These are phyloP conservation scores for Aspidiotus destructor DNA, from an alignment of 2,888 invertebrate genomes.

Conservation along the genomic window DNA sequence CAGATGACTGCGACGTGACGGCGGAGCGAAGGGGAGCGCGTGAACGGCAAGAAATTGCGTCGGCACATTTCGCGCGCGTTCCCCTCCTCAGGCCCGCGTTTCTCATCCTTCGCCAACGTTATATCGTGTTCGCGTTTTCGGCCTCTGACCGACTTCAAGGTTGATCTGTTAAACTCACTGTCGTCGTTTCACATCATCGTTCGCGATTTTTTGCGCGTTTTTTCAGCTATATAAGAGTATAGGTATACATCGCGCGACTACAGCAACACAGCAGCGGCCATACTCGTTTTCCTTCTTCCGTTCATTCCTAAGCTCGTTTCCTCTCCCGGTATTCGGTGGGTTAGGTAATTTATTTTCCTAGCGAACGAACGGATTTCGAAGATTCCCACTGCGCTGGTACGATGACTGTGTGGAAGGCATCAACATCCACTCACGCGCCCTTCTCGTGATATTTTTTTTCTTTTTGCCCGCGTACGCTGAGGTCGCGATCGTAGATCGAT, in stretches of 20 bases:
- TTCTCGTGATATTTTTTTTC: no score
- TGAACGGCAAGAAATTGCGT: constrained; percentile 27
- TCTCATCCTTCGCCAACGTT: constrained; percentile 5
- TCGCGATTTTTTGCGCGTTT: constrained; percentile 10
- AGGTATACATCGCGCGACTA: no score
- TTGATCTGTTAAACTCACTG: constrained; percentile 12
- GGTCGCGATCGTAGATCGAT: no score
- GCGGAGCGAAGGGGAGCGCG: background rate
- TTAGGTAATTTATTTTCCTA: no score
- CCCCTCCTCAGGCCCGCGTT: constrained; percentile 8
- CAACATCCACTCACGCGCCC: no score
- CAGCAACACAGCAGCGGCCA: no score
- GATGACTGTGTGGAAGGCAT: no score
- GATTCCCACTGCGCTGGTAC: no score
- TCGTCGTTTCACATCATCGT: constrained; percentile 10
- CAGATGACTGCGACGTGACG: background rate
- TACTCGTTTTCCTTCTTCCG: constrained; percentile 15
- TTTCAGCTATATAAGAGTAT: no score
- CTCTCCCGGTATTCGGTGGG: background rate
- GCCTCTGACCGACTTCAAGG: constrained; percentile 28
- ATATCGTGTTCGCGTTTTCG: constrained; percentile 25
- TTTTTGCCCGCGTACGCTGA: no score
- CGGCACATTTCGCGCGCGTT: constrained; percentile 28
- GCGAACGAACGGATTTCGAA: no score
- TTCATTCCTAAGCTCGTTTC: background rate